phyloP scores from a whole-genome alignment of 2,797 vertebrate genomes.

The Manis crassicaudata region DNA sequence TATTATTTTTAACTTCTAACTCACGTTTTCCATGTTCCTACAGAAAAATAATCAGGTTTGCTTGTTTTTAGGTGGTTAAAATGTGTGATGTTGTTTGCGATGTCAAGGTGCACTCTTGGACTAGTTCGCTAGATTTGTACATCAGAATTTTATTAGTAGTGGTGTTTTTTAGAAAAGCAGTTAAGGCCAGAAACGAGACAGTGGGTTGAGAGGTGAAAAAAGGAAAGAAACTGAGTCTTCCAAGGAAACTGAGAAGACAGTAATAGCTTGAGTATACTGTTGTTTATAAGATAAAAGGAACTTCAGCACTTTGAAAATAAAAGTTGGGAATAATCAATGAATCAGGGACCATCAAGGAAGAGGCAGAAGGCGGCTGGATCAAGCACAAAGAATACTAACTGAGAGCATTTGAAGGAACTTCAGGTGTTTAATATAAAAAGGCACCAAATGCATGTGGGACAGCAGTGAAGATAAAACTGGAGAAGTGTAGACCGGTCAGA shows the following conservation, averaged over 20 bases:
- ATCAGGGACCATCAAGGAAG: background rate
- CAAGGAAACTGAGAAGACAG: background rate
- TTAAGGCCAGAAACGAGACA: background rate
- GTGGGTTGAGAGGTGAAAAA: background rate
- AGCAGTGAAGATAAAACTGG: background rate
- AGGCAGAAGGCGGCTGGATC: background rate
- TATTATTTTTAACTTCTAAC: slow-evolving; percentile 38
- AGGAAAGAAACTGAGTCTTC: background rate
- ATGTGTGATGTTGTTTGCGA: background rate
- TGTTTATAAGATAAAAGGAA: slow-evolving; percentile 44
- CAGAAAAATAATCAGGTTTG: background rate
- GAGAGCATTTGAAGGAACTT: background rate
- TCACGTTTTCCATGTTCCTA: background rate
- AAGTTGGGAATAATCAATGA: background rate
- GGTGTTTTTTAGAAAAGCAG: background rate
- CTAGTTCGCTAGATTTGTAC: slow-evolving; percentile 28
- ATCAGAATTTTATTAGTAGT: background rate
- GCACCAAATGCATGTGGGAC: background rate
- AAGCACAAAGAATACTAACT: background rate
- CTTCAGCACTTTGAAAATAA: slow-evolving; percentile 22
- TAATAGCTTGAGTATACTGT: background rate
- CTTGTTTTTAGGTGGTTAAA: background rate
- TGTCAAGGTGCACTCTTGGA: background rate
- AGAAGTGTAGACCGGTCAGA: background rate
- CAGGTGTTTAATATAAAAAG: background rate